Conservation (phyloP, 1,140 invertebrate species). For the Brachionus koreanus region DNA sequence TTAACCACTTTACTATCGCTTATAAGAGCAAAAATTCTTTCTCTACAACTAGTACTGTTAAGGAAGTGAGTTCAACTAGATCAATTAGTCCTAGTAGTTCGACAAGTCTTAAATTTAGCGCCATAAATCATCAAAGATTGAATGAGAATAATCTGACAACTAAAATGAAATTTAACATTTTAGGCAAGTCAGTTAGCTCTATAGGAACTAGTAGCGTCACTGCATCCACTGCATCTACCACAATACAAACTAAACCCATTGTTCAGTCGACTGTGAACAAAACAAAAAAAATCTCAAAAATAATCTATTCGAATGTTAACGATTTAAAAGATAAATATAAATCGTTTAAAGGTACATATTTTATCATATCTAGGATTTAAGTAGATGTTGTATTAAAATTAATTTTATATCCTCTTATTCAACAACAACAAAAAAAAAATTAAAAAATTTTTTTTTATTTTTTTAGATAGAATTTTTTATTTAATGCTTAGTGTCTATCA, state of each 20-base stretch:
- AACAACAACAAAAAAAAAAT: not conserved
- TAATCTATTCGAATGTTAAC: constrained; percentile 6
- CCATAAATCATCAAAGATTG: not conserved
- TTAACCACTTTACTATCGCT: constrained; percentile 39
- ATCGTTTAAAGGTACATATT: constrained; percentile 19
- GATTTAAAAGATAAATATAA: constrained; percentile 38
- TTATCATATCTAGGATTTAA: not conserved
- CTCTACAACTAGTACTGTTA: not conserved
- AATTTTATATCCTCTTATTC: not conserved
- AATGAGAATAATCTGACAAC: not conserved
- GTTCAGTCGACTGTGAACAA: not conserved
- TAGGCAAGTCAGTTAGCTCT: not conserved
- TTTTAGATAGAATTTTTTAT: not conserved
- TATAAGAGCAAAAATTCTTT: not conserved
- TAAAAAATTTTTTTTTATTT: not conserved
- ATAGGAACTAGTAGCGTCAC: not conserved
- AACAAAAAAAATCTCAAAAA: constrained; percentile 9
- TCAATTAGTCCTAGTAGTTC: not conserved
- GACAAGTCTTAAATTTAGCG: not conserved
- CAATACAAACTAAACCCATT: not conserved
- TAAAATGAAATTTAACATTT: constrained; percentile 1
- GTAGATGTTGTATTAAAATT: not conserved
- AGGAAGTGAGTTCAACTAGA: not conserved
- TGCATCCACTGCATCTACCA: not conserved
- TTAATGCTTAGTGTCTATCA: constrained; percentile 16